Percentiles rank a stretch among this genome's conserved stretches.
Conservation (phyloP, 2,797 vertebrate species). For the Heteromormyrus szaboi region DNA sequence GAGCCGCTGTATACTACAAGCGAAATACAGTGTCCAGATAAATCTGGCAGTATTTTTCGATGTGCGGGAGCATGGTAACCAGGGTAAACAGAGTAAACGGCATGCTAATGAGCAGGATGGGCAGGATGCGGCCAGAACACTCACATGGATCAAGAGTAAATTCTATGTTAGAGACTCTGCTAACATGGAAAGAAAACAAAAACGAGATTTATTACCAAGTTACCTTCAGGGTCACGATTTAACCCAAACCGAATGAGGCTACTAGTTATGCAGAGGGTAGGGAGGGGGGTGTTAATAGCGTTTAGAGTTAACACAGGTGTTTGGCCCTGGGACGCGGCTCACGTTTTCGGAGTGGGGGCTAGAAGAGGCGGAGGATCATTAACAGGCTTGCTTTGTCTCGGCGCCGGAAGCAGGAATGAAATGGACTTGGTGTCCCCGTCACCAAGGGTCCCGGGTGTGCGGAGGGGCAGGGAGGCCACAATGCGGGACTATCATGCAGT, state of each 20-base stretch:
- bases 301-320: neutral
- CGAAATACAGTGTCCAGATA: neutral
- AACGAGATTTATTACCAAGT: neutral
- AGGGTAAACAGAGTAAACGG: neutral
- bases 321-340: neutral
- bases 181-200: neutral
- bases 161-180: neutral
- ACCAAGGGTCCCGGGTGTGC: neutral
- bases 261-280: neutral
- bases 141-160: neutral
- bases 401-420: neutral
- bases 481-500: neutral
- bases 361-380: neutral
- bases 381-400: neutral
- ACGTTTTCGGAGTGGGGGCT: neutral
- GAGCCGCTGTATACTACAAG: neutral
- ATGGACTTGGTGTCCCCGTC: neutral
- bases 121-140: neutral
- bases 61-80: neutral
- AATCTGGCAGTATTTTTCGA: neutral
- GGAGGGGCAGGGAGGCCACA: neutral
- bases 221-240: neutral
- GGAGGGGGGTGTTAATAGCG: neutral
- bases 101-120: neutral
- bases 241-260: neutral